phyloP scores from a whole-genome alignment of 2,888 invertebrate species.

The Orchesella flavescens region DNA sequence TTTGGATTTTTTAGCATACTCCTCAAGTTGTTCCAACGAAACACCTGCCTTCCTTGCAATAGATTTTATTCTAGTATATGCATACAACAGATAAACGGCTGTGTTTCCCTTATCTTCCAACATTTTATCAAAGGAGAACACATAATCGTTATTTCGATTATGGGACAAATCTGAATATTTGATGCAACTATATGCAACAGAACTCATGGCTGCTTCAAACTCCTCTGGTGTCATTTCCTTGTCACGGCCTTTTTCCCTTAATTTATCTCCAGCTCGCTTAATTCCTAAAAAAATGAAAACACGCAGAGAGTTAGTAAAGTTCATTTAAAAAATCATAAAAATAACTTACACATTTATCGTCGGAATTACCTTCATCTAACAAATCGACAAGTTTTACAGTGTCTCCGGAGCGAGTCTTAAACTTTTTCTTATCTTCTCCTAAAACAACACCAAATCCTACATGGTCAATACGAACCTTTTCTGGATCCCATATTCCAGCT shows the following conservation, averaged over 20 bases:
- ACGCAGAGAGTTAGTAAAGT: constrained; percentile 13
- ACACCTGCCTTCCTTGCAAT: constrained; percentile 87
- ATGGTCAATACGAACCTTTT: constrained; percentile 85
- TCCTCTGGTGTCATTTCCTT: constrained; percentile 87
- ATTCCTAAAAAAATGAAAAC: constrained; percentile 78
- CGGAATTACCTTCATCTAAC: constrained; percentile 85
- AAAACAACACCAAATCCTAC: constrained; percentile 97
- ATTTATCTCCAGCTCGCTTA: constrained; percentile 85
- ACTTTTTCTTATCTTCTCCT: constrained; percentile 99
- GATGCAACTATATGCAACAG: constrained; percentile 97
- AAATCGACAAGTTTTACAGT: constrained; percentile 90
- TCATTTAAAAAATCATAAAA: not conserved
- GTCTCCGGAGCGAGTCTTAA: constrained; percentile 98
- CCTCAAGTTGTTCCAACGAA: constrained; percentile 78
- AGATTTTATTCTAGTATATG: constrained; percentile 93
- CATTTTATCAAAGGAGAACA: constrained; percentile 99
- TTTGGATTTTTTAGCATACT: constrained; percentile 78
- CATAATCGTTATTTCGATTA: constrained; percentile 93
- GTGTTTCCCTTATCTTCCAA: constrained; percentile 99
- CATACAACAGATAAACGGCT: constrained; percentile 96
- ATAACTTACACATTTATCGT: not conserved
- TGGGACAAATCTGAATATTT: constrained; percentile 98
- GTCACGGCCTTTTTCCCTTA: constrained; percentile 90
- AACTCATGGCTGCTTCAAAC: constrained; percentile 86
- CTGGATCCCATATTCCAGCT: constrained; percentile 82